phyloP scores from a whole-genome alignment of 2,113 vertebrate species.

The Chloropsis cyanopogon region DNA sequence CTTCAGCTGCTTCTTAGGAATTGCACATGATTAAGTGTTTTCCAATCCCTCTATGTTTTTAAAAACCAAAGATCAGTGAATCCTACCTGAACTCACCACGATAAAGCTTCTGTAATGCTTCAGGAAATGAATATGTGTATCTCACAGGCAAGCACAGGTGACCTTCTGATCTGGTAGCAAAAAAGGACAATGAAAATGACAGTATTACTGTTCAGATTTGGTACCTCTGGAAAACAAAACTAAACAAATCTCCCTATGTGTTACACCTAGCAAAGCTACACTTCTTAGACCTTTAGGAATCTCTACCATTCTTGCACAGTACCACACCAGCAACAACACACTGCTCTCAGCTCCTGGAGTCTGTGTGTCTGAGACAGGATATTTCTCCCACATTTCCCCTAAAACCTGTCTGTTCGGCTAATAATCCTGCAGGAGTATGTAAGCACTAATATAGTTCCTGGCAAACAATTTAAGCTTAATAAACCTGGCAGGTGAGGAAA shows the following conservation, averaged over 20 bases:
- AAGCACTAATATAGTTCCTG: neutral
- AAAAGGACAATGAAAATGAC: neutral
- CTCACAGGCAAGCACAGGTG: conserved; percentile 93
- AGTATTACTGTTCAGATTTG: neutral
- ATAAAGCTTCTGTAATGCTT: conserved; percentile 88
- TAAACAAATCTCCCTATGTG: neutral
- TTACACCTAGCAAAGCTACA: neutral
- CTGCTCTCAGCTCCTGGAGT: neutral
- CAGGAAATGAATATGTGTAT: conserved; percentile 90
- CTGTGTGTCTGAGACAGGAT: neutral
- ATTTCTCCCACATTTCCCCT: neutral
- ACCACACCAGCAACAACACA: neutral
- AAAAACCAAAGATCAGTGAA: conserved; percentile 7
- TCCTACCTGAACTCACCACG: conserved; percentile 96
- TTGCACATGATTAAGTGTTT: neutral
- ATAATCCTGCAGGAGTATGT: neutral
- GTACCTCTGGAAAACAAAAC: neutral
- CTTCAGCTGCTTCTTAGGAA: neutral
- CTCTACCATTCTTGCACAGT: neutral
- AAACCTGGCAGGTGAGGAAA: neutral
- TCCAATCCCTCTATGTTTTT: neutral
- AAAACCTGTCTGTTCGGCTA: neutral
- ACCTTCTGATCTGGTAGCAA: conserved; percentile 83
- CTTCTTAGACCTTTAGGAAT: neutral
- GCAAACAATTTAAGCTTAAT: neutral